Conservation (phyloP, 2,888 invertebrate species). For the Aromia moschata region DNA sequence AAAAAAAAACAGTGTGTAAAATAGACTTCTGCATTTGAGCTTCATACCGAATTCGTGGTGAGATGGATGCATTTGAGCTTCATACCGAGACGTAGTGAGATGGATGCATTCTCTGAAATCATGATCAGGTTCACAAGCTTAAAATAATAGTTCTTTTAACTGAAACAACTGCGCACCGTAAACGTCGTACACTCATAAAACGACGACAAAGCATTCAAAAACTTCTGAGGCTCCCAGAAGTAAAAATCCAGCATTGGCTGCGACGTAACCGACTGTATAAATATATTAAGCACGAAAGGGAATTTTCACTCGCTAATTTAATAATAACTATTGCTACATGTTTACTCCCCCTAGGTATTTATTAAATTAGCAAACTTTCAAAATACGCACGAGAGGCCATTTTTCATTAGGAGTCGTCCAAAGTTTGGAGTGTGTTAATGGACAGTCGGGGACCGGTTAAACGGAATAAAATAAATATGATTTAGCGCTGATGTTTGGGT, state of each 20-base stretch:
- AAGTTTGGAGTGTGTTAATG: conserved; percentile 13
- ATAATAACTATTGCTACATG: conserved; percentile 17
- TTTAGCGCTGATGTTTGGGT: not conserved
- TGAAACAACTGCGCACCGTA: too few relatives aligned
- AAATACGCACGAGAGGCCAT: conserved; percentile 8
- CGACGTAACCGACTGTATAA: not conserved
- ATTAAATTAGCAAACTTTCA: conserved; percentile 19
- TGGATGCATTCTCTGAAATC: too few relatives aligned
- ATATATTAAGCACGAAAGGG: conserved; percentile 2
- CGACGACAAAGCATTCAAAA: too few relatives aligned
- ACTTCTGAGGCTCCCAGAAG: not conserved
- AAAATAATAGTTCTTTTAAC: too few relatives aligned
- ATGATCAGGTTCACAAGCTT: too few relatives aligned
- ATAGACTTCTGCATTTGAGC: too few relatives aligned
- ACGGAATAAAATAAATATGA: conserved; percentile 3
- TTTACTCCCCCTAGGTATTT: conserved; percentile 18
- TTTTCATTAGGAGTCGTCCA: conserved; percentile 4
- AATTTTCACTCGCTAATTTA: conserved; percentile 10
- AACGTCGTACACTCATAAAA: too few relatives aligned
- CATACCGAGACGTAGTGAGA: too few relatives aligned
- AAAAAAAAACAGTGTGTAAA: too few relatives aligned
- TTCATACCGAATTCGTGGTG: too few relatives aligned
- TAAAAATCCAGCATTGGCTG: not conserved
- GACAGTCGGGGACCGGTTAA: conserved; percentile 8
- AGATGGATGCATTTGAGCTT: too few relatives aligned